These are phyloP conservation scores for Pelodiscus sinensis DNA, from an alignment of 2,113 vertebrate genomes.

Conservation along the genomic window DNA sequence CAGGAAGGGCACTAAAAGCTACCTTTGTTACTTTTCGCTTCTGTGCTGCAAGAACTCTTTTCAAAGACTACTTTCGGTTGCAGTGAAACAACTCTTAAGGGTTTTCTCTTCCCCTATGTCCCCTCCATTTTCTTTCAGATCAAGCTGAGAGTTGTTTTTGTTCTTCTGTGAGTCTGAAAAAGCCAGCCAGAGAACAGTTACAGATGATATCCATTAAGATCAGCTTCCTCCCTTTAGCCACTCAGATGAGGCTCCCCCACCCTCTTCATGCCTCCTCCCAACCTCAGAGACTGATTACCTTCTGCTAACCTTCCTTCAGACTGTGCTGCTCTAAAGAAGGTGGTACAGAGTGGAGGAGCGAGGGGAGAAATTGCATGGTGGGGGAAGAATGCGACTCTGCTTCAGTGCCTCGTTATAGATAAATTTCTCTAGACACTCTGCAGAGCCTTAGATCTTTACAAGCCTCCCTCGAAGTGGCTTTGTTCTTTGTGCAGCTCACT, in stretches of 20 bases:
- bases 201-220: constrained; percentile 75
- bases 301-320: constrained; percentile 69
- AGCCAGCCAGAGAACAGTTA: constrained; percentile 65
- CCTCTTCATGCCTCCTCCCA: background rate
- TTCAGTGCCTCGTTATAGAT: constrained; percentile 63
- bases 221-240: constrained; percentile 69
- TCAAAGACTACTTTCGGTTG: background rate
- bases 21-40: background rate
- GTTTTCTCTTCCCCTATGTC: background rate
- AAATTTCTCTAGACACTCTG: constrained; percentile 64
- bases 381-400: constrained; percentile 34
- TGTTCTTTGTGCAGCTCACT: constrained; percentile 55
- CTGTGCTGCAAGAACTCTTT: background rate
- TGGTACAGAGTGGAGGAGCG: background rate
- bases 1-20: background rate
- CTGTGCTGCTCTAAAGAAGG: constrained; percentile 10
- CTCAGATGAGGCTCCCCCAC: constrained; percentile 66
- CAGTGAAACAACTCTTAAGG: background rate
- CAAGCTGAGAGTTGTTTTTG: background rate
- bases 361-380: background rate
- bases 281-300: constrained; percentile 60
- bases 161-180: background rate
- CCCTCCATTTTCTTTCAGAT: background rate
- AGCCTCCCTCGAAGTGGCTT: constrained; percentile 53
- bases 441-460: constrained; percentile 61